Conservation (phyloP, 2,113 vertebrate species). For the Gavialis gangeticus region DNA sequence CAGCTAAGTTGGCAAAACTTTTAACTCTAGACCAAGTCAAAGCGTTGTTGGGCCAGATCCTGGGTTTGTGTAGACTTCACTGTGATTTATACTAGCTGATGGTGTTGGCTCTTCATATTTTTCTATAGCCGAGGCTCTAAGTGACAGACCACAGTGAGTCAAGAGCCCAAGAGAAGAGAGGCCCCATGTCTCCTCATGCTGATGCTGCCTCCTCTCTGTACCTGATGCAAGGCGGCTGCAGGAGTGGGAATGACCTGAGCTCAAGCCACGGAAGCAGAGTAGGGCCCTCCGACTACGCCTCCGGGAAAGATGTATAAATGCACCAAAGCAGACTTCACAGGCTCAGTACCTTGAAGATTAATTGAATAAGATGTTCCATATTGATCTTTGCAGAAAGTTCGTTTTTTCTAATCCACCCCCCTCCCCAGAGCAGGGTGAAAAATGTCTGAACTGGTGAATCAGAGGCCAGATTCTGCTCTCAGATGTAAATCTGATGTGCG, state of each 20-base stretch:
- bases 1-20: no score
- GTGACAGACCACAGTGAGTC: not conserved
- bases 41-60: no score
- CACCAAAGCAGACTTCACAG: constrained; percentile 66
- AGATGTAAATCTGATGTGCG: not conserved
- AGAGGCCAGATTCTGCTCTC: constrained; percentile 37
- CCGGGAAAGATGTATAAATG: constrained; percentile 72
- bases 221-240: no score
- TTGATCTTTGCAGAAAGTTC: constrained; percentile 76
- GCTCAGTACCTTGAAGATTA: constrained; percentile 68
- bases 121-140: not conserved
- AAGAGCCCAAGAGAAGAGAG: not conserved
- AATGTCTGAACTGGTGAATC: constrained; percentile 57
- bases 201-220: not conserved
- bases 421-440: constrained; percentile 38
- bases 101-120: not conserved
- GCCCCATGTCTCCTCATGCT: not conserved
- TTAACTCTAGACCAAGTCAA: no score
- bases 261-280: not conserved
- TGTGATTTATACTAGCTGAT: not conserved
- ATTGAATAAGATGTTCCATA: constrained; percentile 75
- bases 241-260: no score
- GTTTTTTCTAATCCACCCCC: constrained; percentile 69
- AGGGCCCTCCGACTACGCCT: constrained; percentile 45
- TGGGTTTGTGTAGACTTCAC: not conserved